Evolutionary conservation across 2,888 invertebrate genomes (phyloP).

Genomic region (Dioctria rufipes): DNA sequence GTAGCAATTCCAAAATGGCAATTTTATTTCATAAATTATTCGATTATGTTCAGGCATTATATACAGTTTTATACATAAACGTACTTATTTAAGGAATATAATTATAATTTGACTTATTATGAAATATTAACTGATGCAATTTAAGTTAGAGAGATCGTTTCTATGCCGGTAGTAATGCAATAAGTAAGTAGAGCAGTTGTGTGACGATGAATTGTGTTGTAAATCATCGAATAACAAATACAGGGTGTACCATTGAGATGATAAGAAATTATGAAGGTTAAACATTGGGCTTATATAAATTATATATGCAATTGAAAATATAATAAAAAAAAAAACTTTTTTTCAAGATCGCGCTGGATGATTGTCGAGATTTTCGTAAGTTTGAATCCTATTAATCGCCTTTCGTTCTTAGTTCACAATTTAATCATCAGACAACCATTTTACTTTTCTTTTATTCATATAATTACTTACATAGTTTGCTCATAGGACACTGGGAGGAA

Average conservation of each 20-base stretch:
- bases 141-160: slow-evolving; percentile 4
- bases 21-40: slow-evolving; percentile 20
- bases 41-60: not conserved
- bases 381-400: no score
- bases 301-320: no score
- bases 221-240: not conserved
- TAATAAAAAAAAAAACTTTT: no score
- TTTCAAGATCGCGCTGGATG: no score
- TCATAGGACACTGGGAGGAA: no score
- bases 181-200: slow-evolving; percentile 3
- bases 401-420: no score
- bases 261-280: no score
- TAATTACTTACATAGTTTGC: no score
- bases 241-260: not conserved
- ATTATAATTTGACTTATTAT: slow-evolving; percentile 3
- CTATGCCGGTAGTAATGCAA: slow-evolving; percentile 29
- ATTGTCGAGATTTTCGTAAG: no score
- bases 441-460: no score
- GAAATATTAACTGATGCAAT: not conserved
- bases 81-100: slow-evolving; percentile 24
- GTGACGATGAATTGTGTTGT: not conserved
- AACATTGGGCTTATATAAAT: no score
- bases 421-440: no score
- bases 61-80: not conserved
- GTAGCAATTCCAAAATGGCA: slow-evolving; percentile 4